A percentile compares a stretch with the other conserved stretches of the same genome.
These are phyloP conservation scores for Pseudococcus viburni DNA, from an alignment of 2,888 invertebrate species.

Conservation along the genomic window DNA sequence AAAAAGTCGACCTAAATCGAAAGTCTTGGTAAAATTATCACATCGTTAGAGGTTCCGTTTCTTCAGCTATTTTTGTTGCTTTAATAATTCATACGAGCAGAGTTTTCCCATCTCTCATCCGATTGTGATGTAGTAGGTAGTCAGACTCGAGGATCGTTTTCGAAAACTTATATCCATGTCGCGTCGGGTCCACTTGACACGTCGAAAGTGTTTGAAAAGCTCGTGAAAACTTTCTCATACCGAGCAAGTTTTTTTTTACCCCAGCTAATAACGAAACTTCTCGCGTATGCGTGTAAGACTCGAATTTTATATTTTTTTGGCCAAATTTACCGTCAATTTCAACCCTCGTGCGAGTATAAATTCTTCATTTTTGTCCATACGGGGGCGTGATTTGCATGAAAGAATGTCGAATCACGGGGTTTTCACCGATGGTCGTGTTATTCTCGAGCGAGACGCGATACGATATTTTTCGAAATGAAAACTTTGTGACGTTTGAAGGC, in stretches of 20 bases:
- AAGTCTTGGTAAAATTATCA: conserved; percentile 20
- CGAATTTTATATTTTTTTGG: neutral
- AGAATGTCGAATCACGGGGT: neutral
- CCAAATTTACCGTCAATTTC: neutral
- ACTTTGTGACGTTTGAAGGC: neutral
- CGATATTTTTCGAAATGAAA: conserved; percentile 15
- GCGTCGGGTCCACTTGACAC: neutral
- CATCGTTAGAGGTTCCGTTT: conserved; percentile 1
- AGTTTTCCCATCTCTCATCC: neutral
- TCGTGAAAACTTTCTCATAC: neutral
- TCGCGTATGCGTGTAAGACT: neutral
- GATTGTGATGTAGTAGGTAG: conserved; percentile 4
- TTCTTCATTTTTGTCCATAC: conserved; percentile 24
- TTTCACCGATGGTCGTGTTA: neutral
- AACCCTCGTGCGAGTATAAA: neutral
- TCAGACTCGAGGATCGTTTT: neutral
- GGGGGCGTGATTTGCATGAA: neutral
- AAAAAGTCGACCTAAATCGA: neutral
- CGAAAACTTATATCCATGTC: conserved; percentile 5
- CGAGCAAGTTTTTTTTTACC: neutral
- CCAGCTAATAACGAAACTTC: conserved; percentile 19
- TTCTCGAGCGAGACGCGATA: neutral
- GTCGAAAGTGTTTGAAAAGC: conserved; percentile 6
- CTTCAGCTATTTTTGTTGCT: neutral
- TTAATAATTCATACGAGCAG: neutral